Percentiles rank a stretch among this genome's conserved stretches.
Evolutionary conservation across 2,113 vertebrate genomes (phyloP).

Genomic region (Ovis aries): ARS-UI_Ramb_v3.0 NC_056063.1:18603001-18603500

Average conservation of each 20-base stretch:
- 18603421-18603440: neutral
- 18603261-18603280: neutral
- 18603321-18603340: neutral
- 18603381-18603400: slow-evolving; percentile 12
- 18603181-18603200: slow-evolving; percentile 96
- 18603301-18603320: neutral
- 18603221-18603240: slow-evolving; percentile 40
- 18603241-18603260: slow-evolving; percentile 2
- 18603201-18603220: slow-evolving; percentile 97
- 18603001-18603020: neutral
- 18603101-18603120: slow-evolving; percentile 94
- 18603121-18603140: slow-evolving; percentile 92
- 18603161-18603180: slow-evolving; percentile 93
- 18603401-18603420: neutral
- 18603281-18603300: neutral
- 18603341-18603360: neutral
- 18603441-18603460: slow-evolving; percentile 93
- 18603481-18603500: slow-evolving; percentile 94
- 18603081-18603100: slow-evolving; percentile 97
- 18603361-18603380: neutral
- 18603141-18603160: slow-evolving; percentile 93
- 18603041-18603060: neutral
- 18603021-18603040: neutral
- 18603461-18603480: slow-evolving; percentile 96
- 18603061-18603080: slow-evolving; percentile 91